Base-by-base conservation (phyloP, 2,888 invertebrate species). In the Acheta domesticus region DNA sequence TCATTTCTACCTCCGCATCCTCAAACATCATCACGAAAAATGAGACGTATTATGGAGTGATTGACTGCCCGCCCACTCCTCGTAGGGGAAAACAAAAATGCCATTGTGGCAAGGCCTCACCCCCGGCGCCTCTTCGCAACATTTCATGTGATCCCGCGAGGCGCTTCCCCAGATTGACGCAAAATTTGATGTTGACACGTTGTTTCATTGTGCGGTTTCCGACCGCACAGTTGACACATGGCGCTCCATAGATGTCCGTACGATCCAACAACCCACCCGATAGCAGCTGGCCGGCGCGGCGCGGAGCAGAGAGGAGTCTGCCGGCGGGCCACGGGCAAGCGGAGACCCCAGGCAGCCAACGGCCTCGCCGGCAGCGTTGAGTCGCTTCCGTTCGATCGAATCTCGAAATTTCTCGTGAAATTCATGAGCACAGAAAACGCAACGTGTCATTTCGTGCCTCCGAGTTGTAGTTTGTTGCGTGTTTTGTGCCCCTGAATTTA, bases 121-220 rank as follows among this genome's bases (percentile, higher is more conserved):
- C 62, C 62, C 62, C n/a, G 1, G 23, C 16, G 12, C 11, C 16
- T 62, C 16, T n/a, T n/a, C 62, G 62, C n/a, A 62, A 62, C 62
- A 62, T 62, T 62, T 62, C 62, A 62, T 62, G 62, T 62, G 62
- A 16, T 62, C n/a, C 62, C 62, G 62, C n/a, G 62, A n/a, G 4
- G 14, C 62, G 14, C n/a, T 62, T 62, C 62, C 62, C 14, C 62
- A 62, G 62, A 14, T n/a, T 62, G 62, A 62, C 62, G 62, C 62
- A 4, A 62, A 62, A 62, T 62, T 62, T 62, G 62, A 62, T 62
- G 62, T 62, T 62, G 62, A 62, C 62, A 62, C 62, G 62, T 62
- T 62, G 62, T 62, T 62, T 62, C 62, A 62, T 62, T 62, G 62
- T 62, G 62, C 62, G 62, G 62, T 62, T 62, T 62, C 62, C 62